These are phyloP conservation scores for Drosophila mettleri DNA, from an alignment of 2,888 invertebrate species.

Conservation along the genomic window DNA sequence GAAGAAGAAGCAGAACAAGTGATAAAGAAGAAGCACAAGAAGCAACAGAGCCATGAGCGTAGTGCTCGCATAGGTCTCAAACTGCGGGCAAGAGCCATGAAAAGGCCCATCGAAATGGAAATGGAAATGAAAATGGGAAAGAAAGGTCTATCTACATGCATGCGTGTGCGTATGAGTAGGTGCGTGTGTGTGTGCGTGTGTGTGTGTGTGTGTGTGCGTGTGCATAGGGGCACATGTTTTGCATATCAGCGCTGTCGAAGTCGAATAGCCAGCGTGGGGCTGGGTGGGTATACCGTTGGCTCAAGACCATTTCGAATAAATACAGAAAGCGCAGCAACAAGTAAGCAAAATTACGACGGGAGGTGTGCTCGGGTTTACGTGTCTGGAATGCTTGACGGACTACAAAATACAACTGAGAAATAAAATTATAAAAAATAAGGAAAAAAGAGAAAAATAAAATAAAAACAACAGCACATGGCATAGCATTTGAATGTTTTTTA, in stretches of 20 bases:
- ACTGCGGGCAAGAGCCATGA: constrained; percentile 40
- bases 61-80: constrained; percentile 17
- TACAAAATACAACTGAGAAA: constrained; percentile 25
- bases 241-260: constrained; percentile 28
- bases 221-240: constrained; percentile 44
- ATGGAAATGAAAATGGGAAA: constrained; percentile 34
- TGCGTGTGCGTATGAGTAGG: constrained; percentile 5
- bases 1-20: background rate
- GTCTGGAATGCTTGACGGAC: constrained; percentile 49
- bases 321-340: constrained; percentile 57
- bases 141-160: constrained; percentile 16
- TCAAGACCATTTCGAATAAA: constrained; percentile 28
- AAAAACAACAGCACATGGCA: constrained; percentile 31
- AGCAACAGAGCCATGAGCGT: constrained; percentile 9
- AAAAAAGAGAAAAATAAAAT: constrained; percentile 11
- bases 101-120: constrained; percentile 19
- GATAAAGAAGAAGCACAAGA: constrained; percentile 1
- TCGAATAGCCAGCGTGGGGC: background rate
- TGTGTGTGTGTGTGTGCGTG: constrained; percentile 1
- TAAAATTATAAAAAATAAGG: constrained; percentile 8
- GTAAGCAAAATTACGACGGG: constrained; percentile 59
- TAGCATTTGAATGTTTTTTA: constrained; percentile 54
- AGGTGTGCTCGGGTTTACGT: constrained; percentile 68
- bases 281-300: constrained; percentile 8
- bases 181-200: background rate